These are phyloP conservation scores for Gobiocypris rarus DNA, from an alignment of 2,113 vertebrate species.

Conservation along the genomic window DNA sequence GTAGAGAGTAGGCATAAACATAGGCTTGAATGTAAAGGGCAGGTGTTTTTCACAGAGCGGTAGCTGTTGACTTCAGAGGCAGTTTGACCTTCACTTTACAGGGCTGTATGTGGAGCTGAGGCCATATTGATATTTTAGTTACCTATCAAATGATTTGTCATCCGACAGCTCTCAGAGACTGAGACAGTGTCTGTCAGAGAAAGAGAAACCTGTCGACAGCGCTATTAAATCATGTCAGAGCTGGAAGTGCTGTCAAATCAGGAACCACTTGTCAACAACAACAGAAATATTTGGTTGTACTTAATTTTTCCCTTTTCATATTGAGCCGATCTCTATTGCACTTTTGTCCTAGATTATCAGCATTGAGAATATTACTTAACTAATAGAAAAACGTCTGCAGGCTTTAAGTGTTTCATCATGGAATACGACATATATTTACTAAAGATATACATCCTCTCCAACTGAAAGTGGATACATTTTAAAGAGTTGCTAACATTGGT, in stretches of 20 bases:
- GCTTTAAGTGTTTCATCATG: neutral
- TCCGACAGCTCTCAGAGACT: neutral
- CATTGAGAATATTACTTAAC: neutral
- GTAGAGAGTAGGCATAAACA: slow-evolving; percentile 1
- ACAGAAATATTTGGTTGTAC: neutral
- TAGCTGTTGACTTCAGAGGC: too few species aligned
- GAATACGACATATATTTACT: neutral
- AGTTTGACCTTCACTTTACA: neutral
- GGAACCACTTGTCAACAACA: neutral
- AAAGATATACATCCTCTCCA: neutral
- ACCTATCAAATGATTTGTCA: slow-evolving; percentile 14
- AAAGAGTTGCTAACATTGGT: too few species aligned
- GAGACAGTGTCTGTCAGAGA: neutral
- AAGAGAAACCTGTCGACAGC: neutral
- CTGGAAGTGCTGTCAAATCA: neutral
- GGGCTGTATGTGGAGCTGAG: neutral
- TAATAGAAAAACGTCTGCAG: neutral
- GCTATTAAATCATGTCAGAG: slow-evolving; percentile 18
- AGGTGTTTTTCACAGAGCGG: neutral
- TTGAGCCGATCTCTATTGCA: neutral
- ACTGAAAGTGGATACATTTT: neutral
- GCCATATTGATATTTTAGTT: slow-evolving; percentile 21
- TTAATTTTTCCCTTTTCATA: neutral
- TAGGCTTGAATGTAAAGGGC: slow-evolving; percentile 17
- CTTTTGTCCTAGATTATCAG: neutral